phyloP scores from a whole-genome alignment of 1,140 invertebrate species.

The Hydropsyche tenuis region DNA sequence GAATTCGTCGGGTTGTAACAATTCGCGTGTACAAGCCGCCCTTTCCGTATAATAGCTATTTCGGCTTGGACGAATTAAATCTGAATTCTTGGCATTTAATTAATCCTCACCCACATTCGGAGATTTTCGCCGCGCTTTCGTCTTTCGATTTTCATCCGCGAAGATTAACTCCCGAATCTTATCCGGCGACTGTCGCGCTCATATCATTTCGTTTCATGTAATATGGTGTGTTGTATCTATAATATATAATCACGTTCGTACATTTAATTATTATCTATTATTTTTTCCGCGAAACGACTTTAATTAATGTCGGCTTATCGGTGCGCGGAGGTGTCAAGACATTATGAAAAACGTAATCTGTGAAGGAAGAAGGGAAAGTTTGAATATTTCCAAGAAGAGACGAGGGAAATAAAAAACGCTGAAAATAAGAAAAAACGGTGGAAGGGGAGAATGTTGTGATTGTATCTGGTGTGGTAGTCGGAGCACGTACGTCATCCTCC shows the following conservation, averaged over 20 bases:
- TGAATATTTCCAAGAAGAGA: slow-evolving; percentile 17
- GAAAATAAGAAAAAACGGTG: slow-evolving; percentile 20
- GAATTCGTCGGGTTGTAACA: background rate
- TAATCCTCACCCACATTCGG: background rate
- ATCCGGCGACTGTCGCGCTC: no score
- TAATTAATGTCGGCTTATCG: slow-evolving; percentile 25
- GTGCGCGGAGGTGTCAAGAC: slow-evolving; percentile 31
- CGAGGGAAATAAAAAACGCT: slow-evolving; percentile 5
- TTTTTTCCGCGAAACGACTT: background rate
- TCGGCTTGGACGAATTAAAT: slow-evolving; percentile 10
- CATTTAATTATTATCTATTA: no score
- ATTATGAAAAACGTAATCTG: slow-evolving; percentile 19
- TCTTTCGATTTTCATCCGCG: no score
- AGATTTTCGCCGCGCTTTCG: no score
- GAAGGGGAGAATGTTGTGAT: slow-evolving; percentile 22
- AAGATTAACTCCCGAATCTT: no score
- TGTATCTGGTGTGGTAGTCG: slow-evolving; percentile 35
- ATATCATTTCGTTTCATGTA: no score
- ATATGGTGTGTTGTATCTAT: no score
- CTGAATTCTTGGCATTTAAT: slow-evolving; percentile 26
- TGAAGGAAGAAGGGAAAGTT: background rate
- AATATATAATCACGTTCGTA: no score
- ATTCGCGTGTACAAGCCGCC: background rate
- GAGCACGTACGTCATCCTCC: slow-evolving; percentile 42
- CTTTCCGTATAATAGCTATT: background rate